Evolutionary conservation across 2,797 vertebrate species (phyloP), one percentile per base, ranked within the genome.

Genomic region (Hoplostethus atlanticus): DNA sequence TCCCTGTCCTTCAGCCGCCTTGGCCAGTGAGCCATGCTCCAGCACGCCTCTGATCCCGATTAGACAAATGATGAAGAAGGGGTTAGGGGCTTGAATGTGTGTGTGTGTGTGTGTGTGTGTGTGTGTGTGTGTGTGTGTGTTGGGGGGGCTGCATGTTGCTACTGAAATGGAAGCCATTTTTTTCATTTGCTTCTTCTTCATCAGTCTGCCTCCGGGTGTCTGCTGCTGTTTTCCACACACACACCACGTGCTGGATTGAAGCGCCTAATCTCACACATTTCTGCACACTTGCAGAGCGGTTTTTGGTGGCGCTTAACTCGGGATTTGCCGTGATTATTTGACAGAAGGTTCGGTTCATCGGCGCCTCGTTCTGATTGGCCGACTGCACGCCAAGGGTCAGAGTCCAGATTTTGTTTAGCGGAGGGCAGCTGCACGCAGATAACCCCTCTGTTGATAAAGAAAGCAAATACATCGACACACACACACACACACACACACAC

Each of bases 271-370:
- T 74, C 47, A 44, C 42, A 67, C 59, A 34, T 76, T 68, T 72
- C 47, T 9, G 62, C 62, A 74, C 28, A 25, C 51, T 83, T 36
- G 51, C 81, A 66, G 53, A 59, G 46, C 28, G 6, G 38, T 21
- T 21, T 89, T 84, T 54, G 55, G 4, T 72, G 66, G 25, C 15
- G 61, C 56, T 84, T 79, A 67, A 57, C 50, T 13, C 46, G 7
- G 28, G 83, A 88, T 89, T 84, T 74, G 69, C 38, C 44, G 8
- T 67, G 84, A 81, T 87, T 81, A 86, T 87, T 84, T 72, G 79
- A 80, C 79, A 80, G 81, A 82, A 75, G 77, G 80, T 84, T 76
- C 16, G 15, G 75, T 68, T 83, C 53, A 21, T 64, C 31, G 1
- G 13, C 53, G 68, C 44, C 38, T 68, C 30, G 0, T 50, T 60